phyloP scores from a whole-genome alignment of 1,140 invertebrate genomes.

The Drosophila varians region DNA sequence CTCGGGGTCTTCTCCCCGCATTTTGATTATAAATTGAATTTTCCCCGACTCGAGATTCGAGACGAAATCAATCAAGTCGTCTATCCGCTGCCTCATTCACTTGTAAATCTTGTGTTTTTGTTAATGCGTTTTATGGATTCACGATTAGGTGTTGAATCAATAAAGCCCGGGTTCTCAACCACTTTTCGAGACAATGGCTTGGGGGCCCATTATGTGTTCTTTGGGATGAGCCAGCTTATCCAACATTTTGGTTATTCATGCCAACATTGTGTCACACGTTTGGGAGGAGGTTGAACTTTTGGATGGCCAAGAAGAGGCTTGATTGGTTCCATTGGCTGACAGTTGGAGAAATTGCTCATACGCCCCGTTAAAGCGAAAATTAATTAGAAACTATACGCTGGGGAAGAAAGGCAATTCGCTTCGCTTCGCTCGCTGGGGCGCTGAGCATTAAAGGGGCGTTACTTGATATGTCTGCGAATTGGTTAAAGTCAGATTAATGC shows the following conservation, averaged over 20 bases:
- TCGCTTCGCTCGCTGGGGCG: conserved; percentile 21
- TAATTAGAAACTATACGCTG: conserved; percentile 38
- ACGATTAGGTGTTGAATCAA: conserved; percentile 53
- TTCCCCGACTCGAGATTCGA: conserved; percentile 29
- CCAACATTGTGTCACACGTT: conserved; percentile 37
- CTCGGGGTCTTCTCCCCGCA: not conserved
- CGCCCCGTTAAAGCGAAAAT: conserved; percentile 24
- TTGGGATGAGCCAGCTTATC: conserved; percentile 13
- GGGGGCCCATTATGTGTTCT: conserved; percentile 15
- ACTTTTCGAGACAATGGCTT: conserved; percentile 15
- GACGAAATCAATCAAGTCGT: conserved; percentile 66
- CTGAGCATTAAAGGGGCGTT: conserved; percentile 36
- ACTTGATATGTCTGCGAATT: conserved; percentile 60
- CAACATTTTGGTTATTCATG: not conserved
- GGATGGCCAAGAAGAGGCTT: conserved; percentile 6
- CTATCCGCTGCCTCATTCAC: conserved; percentile 29
- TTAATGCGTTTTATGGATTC: conserved; percentile 62
- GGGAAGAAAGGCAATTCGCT: conserved; percentile 24
- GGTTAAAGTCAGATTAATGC: conserved; percentile 46
- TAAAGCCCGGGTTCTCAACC: conserved; percentile 32
- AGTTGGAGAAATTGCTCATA: conserved; percentile 35
- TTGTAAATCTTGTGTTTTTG: conserved; percentile 38
- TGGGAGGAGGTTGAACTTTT: conserved; percentile 6
- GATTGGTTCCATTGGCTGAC: conserved; percentile 32
- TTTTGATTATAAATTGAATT: conserved; percentile 67